Percentiles rank a stretch among this genome's conserved stretches.
phyloP scores from a whole-genome alignment of 2,797 vertebrate species.

The Lagodon rhomboides region DNA sequence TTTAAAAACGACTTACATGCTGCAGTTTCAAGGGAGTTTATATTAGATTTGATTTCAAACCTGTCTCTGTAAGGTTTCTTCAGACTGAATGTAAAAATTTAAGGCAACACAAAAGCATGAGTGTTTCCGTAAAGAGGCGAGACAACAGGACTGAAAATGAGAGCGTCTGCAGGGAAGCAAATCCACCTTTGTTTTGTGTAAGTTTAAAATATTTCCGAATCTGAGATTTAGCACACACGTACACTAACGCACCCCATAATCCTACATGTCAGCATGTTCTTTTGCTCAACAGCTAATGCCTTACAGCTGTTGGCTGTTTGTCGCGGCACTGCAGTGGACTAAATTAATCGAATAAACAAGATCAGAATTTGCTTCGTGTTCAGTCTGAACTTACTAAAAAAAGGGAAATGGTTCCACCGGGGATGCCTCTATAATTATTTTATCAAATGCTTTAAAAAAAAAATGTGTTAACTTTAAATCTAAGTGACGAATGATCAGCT shows the following conservation, averaged over 20 bases:
- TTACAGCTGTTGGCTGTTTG: neutral
- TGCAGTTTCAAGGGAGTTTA: neutral
- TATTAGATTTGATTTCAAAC: slow-evolving; percentile 18
- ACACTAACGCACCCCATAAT: neutral
- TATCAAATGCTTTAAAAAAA: neutral
- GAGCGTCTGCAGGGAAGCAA: neutral
- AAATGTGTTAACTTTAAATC: neutral
- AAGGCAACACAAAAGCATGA: neutral
- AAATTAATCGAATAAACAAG: neutral
- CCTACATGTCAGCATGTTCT: neutral
- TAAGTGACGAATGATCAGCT: neutral
- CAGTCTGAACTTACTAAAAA: slow-evolving; percentile 1
- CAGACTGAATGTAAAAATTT: neutral
- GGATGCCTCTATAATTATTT: neutral
- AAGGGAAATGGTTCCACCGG: neutral
- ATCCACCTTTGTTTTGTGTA: neutral
- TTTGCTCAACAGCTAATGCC: neutral
- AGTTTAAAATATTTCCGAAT: neutral
- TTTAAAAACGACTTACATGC: slow-evolving; percentile 5
- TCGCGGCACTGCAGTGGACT: neutral
- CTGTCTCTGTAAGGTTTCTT: neutral
- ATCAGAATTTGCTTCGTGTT: neutral
- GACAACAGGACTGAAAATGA: slow-evolving; percentile 1
- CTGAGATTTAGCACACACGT: neutral
- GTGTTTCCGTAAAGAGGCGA: neutral